These are phyloP conservation scores for Anarhynchus alexandrinus DNA, from an alignment of 2,113 vertebrate genomes.

Conservation along the genomic window DNA sequence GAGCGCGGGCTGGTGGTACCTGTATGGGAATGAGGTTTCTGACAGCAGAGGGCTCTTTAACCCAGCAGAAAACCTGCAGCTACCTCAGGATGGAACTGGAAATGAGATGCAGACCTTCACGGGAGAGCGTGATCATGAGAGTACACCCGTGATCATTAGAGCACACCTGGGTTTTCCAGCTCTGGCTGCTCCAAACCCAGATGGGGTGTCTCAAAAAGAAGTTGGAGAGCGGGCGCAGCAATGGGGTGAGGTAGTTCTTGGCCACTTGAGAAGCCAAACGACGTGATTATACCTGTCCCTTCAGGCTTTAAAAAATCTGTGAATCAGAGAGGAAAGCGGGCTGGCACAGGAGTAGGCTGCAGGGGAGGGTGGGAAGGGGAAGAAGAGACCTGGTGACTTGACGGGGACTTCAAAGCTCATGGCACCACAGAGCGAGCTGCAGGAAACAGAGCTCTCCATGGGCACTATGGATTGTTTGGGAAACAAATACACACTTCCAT, in stretches of 20 bases:
- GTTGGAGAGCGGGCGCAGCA: background rate
- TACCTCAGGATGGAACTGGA: background rate
- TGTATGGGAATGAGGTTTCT: background rate
- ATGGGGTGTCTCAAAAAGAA: background rate
- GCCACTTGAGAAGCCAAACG: background rate
- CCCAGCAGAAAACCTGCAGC: background rate
- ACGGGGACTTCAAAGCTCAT: background rate
- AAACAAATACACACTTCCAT: background rate
- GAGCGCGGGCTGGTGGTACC: accelerated
- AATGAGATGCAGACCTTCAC: background rate
- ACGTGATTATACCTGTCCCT: background rate
- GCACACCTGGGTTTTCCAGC: background rate
- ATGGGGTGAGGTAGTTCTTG: background rate
- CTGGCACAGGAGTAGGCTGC: background rate
- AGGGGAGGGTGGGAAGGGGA: background rate
- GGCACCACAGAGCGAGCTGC: background rate
- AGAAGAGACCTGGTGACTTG: background rate
- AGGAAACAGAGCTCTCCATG: background rate
- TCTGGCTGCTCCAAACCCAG: background rate
- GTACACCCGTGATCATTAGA: accelerated
- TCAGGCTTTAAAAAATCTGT: background rate
- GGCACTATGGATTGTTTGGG: background rate
- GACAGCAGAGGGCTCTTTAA: slow-evolving; percentile 30
- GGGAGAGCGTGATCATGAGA: accelerated
- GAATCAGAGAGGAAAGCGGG: background rate